These are phyloP conservation scores for Eupithecia pulchellata DNA, from an alignment of 2,888 invertebrate species.

Conservation along the genomic window DNA sequence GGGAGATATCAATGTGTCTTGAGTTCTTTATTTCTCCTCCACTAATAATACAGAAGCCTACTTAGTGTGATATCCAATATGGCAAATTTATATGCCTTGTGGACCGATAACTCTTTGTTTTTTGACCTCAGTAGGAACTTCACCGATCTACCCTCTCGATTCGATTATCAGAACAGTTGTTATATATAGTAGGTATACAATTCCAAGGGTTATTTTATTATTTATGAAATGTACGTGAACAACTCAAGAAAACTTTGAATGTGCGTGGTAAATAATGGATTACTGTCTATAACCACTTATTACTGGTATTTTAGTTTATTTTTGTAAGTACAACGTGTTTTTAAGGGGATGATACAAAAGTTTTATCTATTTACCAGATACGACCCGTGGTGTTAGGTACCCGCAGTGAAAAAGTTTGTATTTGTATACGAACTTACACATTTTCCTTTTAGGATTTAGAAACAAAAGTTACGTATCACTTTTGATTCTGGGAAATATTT, in stretches of 20 bases:
- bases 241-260: not conserved
- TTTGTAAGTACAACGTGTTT: not conserved
- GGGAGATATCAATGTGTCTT: slow-evolving; percentile 37
- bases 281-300: not conserved
- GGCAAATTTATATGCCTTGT: slow-evolving; percentile 19
- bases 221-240: not conserved
- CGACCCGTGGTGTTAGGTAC: not conserved
- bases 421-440: too few species aligned
- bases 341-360: not conserved
- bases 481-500: too few species aligned
- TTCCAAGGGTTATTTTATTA: not conserved
- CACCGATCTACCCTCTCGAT: not conserved
- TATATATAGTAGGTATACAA: not conserved
- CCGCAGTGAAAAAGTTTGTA: not conserved
- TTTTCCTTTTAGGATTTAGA: too few species aligned
- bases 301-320: not conserved
- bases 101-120: slow-evolving; percentile 12
- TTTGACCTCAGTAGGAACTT: not conserved
- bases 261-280: not conserved
- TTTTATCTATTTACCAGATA: not conserved
- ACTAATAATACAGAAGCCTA: slow-evolving; percentile 27
- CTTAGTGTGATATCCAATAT: slow-evolving; percentile 28
- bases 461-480: too few species aligned
- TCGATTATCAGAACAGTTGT: not conserved
- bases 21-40: slow-evolving; percentile 32